Percentiles rank a stretch among this genome's conserved stretches.
Evolutionary conservation across 2,113 vertebrate species (phyloP).

Genomic region (Phaethornis superciliosus): DNA sequence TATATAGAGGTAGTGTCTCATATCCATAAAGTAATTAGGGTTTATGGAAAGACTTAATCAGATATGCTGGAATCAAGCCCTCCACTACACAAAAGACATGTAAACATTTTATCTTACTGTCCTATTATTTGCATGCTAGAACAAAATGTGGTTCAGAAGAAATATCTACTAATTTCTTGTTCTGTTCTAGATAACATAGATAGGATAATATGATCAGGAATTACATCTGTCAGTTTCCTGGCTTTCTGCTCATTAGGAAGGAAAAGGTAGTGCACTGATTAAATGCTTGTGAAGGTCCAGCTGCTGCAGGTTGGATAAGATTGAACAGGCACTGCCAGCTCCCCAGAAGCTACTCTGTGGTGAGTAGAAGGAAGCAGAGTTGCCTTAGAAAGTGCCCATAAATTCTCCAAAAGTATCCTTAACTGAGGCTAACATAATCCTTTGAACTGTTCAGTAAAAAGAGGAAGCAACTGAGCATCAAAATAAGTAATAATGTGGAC

Average conservation of each 20-base stretch:
- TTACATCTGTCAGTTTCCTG: background rate
- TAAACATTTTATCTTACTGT: background rate
- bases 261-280: fast-evolving
- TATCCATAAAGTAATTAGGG: background rate
- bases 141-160: background rate
- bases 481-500: background rate
- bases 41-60: background rate
- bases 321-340: too few species aligned
- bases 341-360: background rate
- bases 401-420: background rate
- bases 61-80: background rate
- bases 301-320: background rate
- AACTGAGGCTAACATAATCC: background rate
- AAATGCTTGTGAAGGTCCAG: background rate
- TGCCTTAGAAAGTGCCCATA: background rate
- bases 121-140: background rate
- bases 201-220: background rate
- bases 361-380: background rate
- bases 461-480: background rate
- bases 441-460: background rate
- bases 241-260: background rate
- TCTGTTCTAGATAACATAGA: background rate
- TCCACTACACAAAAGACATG: background rate
- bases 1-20: background rate
- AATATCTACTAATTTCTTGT: background rate